Evolutionary conservation across 1,140 invertebrate genomes (phyloP).

Genomic region (Brachionus sp.): DNA sequence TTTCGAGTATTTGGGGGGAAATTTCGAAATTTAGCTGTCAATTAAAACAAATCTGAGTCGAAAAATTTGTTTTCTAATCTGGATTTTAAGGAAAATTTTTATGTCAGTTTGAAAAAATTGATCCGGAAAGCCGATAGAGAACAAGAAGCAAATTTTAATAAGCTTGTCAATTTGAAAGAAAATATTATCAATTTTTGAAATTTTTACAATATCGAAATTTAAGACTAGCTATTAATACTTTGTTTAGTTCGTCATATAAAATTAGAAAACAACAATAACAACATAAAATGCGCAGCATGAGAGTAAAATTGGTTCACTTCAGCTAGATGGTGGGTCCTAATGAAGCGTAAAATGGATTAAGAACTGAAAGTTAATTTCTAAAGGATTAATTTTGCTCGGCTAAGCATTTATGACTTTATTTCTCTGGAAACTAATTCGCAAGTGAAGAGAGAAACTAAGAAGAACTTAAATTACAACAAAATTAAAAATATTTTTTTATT

Average conservation of each 20-base stretch:
- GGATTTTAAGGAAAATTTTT: background rate
- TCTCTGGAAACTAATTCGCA: slow-evolving; percentile 33
- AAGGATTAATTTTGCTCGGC: background rate
- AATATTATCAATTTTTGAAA: background rate
- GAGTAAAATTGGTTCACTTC: background rate
- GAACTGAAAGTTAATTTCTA: slow-evolving; percentile 17
- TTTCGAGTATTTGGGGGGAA: background rate
- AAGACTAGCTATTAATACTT: background rate
- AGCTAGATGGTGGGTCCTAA: background rate
- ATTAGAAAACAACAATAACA: background rate
- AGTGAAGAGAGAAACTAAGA: slow-evolving; percentile 23
- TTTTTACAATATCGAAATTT: slow-evolving; percentile 4
- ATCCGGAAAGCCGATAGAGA: background rate
- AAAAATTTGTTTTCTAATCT: background rate
- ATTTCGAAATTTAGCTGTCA: background rate
- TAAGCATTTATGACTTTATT: slow-evolving; percentile 29
- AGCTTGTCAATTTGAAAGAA: slow-evolving; percentile 17
- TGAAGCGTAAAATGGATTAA: slow-evolving; percentile 32
- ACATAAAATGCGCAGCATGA: slow-evolving; percentile 1
- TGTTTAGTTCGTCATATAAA: background rate
- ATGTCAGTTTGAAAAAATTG: background rate
- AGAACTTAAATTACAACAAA: slow-evolving; percentile 20
- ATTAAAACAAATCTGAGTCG: background rate
- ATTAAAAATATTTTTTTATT: background rate
- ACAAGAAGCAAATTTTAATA: background rate